Evolutionary conservation across 2,797 vertebrate species (phyloP), one percentile per base, ranked within the genome.

Genomic region (Acanthopagrus latus): DNA sequence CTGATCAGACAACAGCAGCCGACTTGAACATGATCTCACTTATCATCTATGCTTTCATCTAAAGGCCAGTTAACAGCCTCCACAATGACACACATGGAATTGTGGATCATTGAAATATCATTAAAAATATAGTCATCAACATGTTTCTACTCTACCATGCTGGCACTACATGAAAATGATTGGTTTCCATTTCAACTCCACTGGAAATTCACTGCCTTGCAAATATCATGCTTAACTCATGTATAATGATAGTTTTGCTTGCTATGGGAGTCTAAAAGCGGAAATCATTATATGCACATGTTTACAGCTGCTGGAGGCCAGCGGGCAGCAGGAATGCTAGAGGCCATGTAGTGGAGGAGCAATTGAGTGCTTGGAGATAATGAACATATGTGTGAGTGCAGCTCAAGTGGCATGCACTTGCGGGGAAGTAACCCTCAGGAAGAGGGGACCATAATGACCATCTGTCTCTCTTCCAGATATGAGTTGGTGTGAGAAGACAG

Each of bases 361-460:
- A 71, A 69, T 71, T 59, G 81, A 86, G 82, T 59, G 64, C 75
- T 81, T 54, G 67, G 74, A 82, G 80, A 89, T 84, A 86, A 91
- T 89, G 80, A 93, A 90, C 90, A 91, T 89, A 84, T 90, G 88
- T 84, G 65, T 78, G 82, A 86, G 87, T 47, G 83, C 71, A 57
- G 67, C 89, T 86, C 60, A 80, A 91, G 88, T 76, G 83, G 73
- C 68, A 83, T 70, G 72, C 73, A 81, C 86, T 86, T 81, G 71
- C 81, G 73, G 76, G 71, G 65, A 87, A 67, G 64, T 81, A 82
- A 86, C 83, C 78, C 86, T 78, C 66, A 81, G 81, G 82, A 89
- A 68, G 60, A 85, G 25, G 25, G 14, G 60, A 60, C 68, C 51
- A 56, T 78, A 82, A 64, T 55, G 20, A 70, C 88, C 91, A 93